Conservation (phyloP, 1,140 invertebrate species). For the Drosophila ogumai region DNA sequence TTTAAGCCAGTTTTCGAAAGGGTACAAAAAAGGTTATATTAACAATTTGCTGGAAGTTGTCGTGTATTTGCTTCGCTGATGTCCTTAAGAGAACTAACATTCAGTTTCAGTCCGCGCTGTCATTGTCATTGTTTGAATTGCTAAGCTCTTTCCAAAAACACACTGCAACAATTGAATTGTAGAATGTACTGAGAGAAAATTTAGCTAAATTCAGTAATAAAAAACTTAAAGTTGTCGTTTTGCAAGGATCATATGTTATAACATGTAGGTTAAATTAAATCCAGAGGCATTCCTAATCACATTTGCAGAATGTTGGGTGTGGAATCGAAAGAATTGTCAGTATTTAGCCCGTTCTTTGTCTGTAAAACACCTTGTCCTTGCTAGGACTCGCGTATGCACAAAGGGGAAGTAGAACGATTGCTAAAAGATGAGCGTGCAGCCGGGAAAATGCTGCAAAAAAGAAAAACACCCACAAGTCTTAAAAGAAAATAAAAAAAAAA, state of each 20-base stretch:
- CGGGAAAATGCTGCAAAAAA: slow-evolving; percentile 14
- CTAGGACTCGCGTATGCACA: slow-evolving; percentile 35
- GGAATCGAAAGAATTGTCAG: not conserved
- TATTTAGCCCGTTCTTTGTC: slow-evolving; percentile 5
- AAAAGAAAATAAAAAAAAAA: slow-evolving; percentile 1
- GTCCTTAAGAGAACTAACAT: slow-evolving; percentile 61
- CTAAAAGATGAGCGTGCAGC: slow-evolving; percentile 29
- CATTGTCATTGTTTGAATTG: slow-evolving; percentile 31
- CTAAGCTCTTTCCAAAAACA: slow-evolving; percentile 44
- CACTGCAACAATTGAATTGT: slow-evolving; percentile 26
- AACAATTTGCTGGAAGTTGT: slow-evolving; percentile 24
- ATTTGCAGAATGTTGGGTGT: too few relatives aligned
- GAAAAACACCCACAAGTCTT: slow-evolving; percentile 2
- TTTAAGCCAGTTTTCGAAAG: not conserved
- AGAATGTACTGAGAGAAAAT: slow-evolving; percentile 1
- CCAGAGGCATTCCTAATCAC: too few relatives aligned
- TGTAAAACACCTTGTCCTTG: slow-evolving; percentile 31
- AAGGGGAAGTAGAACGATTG: slow-evolving; percentile 3
- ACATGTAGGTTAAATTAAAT: too few relatives aligned
- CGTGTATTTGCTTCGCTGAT: slow-evolving; percentile 59
- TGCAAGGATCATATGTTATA: too few relatives aligned
- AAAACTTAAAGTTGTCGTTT: not conserved
- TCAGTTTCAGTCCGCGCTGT: slow-evolving; percentile 38
- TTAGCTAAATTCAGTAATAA: fast-evolving
- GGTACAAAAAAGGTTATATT: slow-evolving; percentile 46